Conservation (phyloP, 2,797 vertebrate genomes). For the Falco columbarius region DNA sequence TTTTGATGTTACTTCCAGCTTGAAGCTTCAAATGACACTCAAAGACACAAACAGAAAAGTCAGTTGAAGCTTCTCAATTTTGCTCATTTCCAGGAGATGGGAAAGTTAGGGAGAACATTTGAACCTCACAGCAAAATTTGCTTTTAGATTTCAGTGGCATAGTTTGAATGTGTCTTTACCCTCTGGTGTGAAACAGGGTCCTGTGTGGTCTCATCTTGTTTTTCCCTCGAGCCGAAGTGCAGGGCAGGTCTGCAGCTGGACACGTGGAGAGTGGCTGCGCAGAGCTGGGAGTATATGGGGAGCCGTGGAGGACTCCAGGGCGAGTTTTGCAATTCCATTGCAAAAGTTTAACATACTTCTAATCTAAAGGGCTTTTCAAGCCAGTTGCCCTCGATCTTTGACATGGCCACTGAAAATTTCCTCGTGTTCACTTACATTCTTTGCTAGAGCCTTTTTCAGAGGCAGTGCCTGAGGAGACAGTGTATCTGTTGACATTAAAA, state of each 20-base stretch:
- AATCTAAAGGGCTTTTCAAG: constrained; percentile 16
- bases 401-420: background rate
- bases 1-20: background rate
- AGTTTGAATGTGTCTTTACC: background rate
- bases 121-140: background rate
- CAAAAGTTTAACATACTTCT: background rate
- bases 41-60: background rate
- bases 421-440: background rate
- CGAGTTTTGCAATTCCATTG: background rate
- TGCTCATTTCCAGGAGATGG: background rate
- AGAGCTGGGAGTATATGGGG: background rate
- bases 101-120: background rate
- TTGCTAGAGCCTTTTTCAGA: background rate
- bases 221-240: accelerated
- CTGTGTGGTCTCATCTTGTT: background rate
- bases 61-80: background rate
- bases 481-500: background rate
- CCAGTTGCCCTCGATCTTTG: background rate
- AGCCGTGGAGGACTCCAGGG: background rate
- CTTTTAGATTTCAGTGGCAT: background rate
- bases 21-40: background rate
- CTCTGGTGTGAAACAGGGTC: background rate
- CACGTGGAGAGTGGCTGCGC: accelerated
- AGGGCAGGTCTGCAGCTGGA: background rate
- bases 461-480: background rate